Evolutionary conservation across 1,140 invertebrate genomes (phyloP), one percentile per base, ranked within the genome.

Genomic region (Diorhabda elongata): DNA sequence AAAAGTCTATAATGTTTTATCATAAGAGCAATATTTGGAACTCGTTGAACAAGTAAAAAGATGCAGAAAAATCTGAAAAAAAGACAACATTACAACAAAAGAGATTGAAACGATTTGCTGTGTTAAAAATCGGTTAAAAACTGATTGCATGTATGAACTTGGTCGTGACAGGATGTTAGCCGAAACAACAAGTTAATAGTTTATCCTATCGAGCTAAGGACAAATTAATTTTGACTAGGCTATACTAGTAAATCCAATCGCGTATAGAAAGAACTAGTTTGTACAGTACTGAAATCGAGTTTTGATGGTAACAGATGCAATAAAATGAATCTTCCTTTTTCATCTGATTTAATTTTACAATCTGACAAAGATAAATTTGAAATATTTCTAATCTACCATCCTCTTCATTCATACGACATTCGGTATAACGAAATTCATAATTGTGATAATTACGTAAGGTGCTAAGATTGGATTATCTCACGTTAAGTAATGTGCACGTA

Each of bases 11-110:
- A 69, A 66, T 60, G 63, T 69, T 7, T 69, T 61, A 57, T 56
- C 63, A 61, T 57, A 56, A 52, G 68, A 69, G 3, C 11, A 69
- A 59, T 69, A 69, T 66, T 66, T 47, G 42, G 57, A 64, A 69
- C 68, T 69, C 6, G 62, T 66, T 59, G 42, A 42, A 52, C 58
- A 63, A 62, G 44, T 62, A 9, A 59, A 62, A 68, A 47, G 42
- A 41, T 4, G 43, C 3, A 5, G 8, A 9, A 4, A 58, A 69
- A 64, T 9, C 42, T 2, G 47, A 64, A 58, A 65, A 69, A 11
- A 69, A 60, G 47, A 44, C 63, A 65, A 58, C 68, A 11, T 62
- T 66, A 11, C 68, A 69, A 61, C 63, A 65, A 59, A 66, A 57
- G 56, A 44, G 11, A 64, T 56, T 60, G 41, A 47, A 69, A 64